Percentiles rank a stretch among this genome's conserved stretches.
phyloP scores from a whole-genome alignment of 2,888 invertebrate species.

The Pristionchus fissidentatus region DNA sequence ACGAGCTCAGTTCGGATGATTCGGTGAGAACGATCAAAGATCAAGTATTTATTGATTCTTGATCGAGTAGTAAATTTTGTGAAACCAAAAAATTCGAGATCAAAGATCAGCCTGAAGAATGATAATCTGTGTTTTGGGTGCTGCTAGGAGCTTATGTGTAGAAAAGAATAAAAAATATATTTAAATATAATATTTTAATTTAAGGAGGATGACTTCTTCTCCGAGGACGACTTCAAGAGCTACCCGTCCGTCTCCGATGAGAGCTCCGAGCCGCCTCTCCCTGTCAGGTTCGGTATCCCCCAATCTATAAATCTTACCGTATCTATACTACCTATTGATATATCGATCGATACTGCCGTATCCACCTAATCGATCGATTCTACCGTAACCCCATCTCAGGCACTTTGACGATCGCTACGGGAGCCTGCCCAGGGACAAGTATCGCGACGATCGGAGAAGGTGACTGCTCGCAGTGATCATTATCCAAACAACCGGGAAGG shows the following conservation, averaged over 20 bases:
- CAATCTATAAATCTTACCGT: not conserved
- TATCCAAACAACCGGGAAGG: not conserved
- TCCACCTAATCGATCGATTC: too few relatives aligned
- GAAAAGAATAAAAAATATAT: not conserved
- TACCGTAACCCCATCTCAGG: not conserved
- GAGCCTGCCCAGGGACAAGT: not conserved
- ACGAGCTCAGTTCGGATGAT: not conserved
- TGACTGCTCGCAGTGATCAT: not conserved
- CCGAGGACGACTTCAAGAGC: not conserved
- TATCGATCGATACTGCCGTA: too few relatives aligned
- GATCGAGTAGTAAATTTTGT: too few relatives aligned
- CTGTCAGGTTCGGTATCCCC: not conserved
- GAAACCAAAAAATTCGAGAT: too few relatives aligned
- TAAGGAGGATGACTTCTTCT: slow-evolving; percentile 25
- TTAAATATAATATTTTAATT: not conserved
- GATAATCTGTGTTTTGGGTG: too few relatives aligned
- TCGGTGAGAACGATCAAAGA: slow-evolving; percentile 18
- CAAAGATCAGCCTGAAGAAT: not conserved
- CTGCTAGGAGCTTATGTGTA: too few relatives aligned
- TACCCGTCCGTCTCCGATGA: slow-evolving; percentile 27
- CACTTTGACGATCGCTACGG: slow-evolving; percentile 1
- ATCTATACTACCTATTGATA: too few relatives aligned
- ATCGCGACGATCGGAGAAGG: not conserved
- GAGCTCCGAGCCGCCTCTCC: slow-evolving; percentile 32
- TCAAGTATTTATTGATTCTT: too few relatives aligned